Conservation (phyloP, 2,888 invertebrate genomes). For the Panopea generosa region DNA sequence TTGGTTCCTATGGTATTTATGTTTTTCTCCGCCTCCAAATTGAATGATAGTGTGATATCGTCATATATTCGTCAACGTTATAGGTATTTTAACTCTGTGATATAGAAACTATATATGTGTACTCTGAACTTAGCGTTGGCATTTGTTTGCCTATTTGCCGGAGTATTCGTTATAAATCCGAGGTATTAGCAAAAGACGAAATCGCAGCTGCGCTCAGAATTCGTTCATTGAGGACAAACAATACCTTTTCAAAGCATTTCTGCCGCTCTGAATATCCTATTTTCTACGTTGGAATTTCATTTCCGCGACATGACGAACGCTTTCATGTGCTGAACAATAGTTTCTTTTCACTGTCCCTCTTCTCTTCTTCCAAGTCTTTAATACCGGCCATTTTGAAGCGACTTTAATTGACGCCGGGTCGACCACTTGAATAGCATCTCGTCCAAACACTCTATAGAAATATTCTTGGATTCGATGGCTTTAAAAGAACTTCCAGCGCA, state of each 20-base stretch:
- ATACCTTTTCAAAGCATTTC: conserved; percentile 50
- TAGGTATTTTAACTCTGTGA: no score
- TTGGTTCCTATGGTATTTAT: no score
- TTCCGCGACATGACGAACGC: conserved; percentile 61
- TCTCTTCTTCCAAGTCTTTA: conserved; percentile 43
- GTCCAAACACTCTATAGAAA: conserved; percentile 50
- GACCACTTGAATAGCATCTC: conserved; percentile 47
- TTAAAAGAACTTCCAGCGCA: conserved; percentile 35
- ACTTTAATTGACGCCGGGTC: conserved; percentile 56
- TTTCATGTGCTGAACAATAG: conserved; percentile 57
- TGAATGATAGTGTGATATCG: no score
- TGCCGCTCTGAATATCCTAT: conserved; percentile 52
- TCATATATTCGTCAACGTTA: no score
- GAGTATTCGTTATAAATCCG: background rate
- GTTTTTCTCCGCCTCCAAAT: no score
- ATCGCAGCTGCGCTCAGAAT: conserved; percentile 44
- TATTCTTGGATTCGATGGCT: conserved; percentile 16
- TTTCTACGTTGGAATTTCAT: conserved; percentile 64
- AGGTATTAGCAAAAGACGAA: conserved; percentile 14
- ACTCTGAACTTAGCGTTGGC: no score
- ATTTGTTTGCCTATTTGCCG: no score
- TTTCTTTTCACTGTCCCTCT: conserved; percentile 41
- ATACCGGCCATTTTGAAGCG: conserved; percentile 54
- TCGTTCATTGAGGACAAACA: conserved; percentile 42
- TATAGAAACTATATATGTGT: no score